phyloP scores from a whole-genome alignment of 1,140 invertebrate genomes.

The Drosophila ficusphila region DNA sequence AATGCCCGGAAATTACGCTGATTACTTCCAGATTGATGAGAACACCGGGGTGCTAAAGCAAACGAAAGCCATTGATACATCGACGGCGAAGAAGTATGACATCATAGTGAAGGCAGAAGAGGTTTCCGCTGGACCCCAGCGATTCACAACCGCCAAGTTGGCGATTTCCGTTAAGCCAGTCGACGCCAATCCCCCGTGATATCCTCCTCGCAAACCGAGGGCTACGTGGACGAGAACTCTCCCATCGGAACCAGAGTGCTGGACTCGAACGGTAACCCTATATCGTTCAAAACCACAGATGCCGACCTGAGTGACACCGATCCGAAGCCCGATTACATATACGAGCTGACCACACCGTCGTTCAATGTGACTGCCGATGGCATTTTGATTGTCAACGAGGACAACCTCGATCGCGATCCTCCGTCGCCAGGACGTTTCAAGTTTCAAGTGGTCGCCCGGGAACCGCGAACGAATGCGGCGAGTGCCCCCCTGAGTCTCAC shows the following conservation, averaged over 20 bases:
- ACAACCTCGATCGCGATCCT: slow-evolving; percentile 93
- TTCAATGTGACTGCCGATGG: slow-evolving; percentile 92
- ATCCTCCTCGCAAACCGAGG: slow-evolving; percentile 89
- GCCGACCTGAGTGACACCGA: slow-evolving; percentile 92
- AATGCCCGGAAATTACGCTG: slow-evolving; percentile 89
- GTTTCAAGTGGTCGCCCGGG: slow-evolving; percentile 91
- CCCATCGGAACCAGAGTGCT: slow-evolving; percentile 92
- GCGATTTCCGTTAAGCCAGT: slow-evolving; percentile 92
- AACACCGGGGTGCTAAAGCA: slow-evolving; percentile 92
- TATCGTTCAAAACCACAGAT: slow-evolving; percentile 90
- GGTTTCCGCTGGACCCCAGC: slow-evolving; percentile 88
- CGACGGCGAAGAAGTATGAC: slow-evolving; percentile 86
- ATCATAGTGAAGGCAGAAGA: slow-evolving; percentile 94
- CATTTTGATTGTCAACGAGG: slow-evolving; percentile 91
- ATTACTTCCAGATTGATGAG: slow-evolving; percentile 93
- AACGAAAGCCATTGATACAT: slow-evolving; percentile 91
- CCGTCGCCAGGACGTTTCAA: slow-evolving; percentile 93
- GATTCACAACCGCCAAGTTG: slow-evolving; percentile 92
- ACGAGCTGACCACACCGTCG: slow-evolving; percentile 93
- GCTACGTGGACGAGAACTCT: slow-evolving; percentile 93
- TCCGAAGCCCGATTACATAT: slow-evolving; percentile 90
- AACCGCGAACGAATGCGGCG: slow-evolving; percentile 90
- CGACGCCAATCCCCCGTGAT: slow-evolving; percentile 94
- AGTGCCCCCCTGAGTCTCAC: slow-evolving; percentile 92
- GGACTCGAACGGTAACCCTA: slow-evolving; percentile 88